phyloP scores from a whole-genome alignment of 2,888 invertebrate genomes.

The Adineta ricciae region DNA sequence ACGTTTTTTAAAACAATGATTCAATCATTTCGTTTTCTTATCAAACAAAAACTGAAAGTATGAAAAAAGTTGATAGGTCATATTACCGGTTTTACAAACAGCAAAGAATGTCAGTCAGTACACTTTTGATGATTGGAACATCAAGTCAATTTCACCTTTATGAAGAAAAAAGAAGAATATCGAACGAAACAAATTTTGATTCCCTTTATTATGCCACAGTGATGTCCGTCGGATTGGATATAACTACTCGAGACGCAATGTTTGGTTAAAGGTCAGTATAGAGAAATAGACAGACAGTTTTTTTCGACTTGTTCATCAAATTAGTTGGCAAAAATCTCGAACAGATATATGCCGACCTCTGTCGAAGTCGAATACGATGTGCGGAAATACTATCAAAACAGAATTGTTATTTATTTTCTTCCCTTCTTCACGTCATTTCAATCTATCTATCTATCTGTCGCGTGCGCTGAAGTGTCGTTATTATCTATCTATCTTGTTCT shows the following conservation, averaged over 20 bases:
- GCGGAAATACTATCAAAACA: neutral
- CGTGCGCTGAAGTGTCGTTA: neutral
- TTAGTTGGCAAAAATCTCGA: neutral
- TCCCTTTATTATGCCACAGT: too few relatives aligned
- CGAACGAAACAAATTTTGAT: too few relatives aligned
- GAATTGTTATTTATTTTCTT: neutral
- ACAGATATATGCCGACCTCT: neutral
- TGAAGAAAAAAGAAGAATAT: too few relatives aligned
- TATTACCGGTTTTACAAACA: neutral
- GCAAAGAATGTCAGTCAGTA: neutral
- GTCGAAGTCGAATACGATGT: neutral
- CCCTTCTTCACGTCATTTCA: neutral
- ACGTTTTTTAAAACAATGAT: neutral
- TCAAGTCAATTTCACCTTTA: too few relatives aligned
- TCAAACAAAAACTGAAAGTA: neutral
- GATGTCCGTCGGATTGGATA: too few relatives aligned
- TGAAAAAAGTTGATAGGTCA: neutral
- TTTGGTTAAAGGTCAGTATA: too few relatives aligned
- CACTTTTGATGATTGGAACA: neutral
- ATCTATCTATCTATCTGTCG: neutral
- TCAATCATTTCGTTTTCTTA: neutral
- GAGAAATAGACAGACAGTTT: too few relatives aligned
- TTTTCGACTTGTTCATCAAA: too few relatives aligned
- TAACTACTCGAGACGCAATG: too few relatives aligned
- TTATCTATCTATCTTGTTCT: neutral